Evolutionary conservation across 2,113 vertebrate genomes (phyloP).

Genomic region (Colius striatus): DNA sequence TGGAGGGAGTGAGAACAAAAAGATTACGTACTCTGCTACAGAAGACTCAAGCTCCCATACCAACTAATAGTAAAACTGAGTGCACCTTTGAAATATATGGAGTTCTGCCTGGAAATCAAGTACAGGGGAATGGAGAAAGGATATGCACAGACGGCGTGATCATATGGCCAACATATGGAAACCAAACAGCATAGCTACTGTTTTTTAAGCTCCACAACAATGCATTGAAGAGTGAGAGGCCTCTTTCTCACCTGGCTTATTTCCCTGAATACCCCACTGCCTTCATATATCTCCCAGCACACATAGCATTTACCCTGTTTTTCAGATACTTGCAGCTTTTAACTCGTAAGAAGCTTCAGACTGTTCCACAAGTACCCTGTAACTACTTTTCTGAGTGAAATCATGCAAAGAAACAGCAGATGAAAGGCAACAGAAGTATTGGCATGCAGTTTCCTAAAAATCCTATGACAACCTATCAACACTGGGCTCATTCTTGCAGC

Average conservation of each 20-base stretch:
- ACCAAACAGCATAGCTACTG: slow-evolving; percentile 15
- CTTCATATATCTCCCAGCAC: neutral
- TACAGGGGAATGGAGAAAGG: neutral
- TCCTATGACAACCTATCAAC: neutral
- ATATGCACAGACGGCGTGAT: neutral
- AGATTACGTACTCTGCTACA: neutral
- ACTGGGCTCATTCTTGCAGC: neutral
- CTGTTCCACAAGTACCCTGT: neutral
- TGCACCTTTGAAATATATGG: neutral
- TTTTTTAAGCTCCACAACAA: neutral
- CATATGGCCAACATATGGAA: slow-evolving; percentile 44
- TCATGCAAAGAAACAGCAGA: neutral
- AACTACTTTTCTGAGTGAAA: neutral
- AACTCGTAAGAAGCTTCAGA: neutral
- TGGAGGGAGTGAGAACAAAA: neutral
- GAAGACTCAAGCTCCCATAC: neutral
- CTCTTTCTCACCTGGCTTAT: neutral
- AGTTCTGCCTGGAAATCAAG: slow-evolving; percentile 6
- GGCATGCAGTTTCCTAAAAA: neutral
- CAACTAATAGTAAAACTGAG: neutral
- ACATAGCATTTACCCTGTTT: fast-evolving
- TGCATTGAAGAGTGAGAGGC: neutral
- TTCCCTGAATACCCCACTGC: neutral
- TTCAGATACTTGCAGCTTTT: neutral
- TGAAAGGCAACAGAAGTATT: neutral